Evolutionary conservation across 2,888 invertebrate species (phyloP).

Genomic region (Hyppa rectilinea): DNA sequence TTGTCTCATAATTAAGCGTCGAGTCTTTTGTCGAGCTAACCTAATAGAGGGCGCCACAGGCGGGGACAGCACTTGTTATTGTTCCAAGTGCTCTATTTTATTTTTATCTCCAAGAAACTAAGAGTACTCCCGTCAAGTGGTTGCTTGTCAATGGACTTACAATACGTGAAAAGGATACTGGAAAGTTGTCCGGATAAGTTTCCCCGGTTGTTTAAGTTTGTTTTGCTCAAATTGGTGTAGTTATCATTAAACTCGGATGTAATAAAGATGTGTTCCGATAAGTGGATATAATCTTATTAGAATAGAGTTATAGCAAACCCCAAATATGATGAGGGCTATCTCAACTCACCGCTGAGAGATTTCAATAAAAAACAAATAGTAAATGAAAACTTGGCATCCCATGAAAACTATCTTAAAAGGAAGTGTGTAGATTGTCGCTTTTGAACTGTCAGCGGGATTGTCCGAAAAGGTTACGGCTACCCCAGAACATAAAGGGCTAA

Average conservation of each 20-base stretch:
- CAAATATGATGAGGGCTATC: neutral
- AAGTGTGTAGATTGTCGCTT: slow-evolving; percentile 9
- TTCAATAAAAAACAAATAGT: neutral
- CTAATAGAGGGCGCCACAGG: slow-evolving; percentile 75
- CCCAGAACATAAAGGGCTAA: no score
- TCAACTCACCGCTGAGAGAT: neutral
- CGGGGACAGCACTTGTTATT: slow-evolving; percentile 70
- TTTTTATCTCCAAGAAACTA: slow-evolving; percentile 68
- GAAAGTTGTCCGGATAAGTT: slow-evolving; percentile 38
- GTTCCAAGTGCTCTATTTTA: slow-evolving; percentile 70
- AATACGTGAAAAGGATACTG: slow-evolving; percentile 54
- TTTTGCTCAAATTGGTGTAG: neutral
- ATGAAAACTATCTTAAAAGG: neutral
- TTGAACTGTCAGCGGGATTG: slow-evolving; percentile 19
- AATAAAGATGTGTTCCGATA: neutral
- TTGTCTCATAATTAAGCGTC: slow-evolving; percentile 66
- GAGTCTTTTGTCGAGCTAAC: slow-evolving; percentile 82
- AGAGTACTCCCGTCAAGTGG: slow-evolving; percentile 43
- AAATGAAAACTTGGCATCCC: neutral
- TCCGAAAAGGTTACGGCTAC: no score
- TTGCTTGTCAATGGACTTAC: slow-evolving; percentile 57
- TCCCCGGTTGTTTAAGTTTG: slow-evolving; percentile 16
- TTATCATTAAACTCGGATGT: slow-evolving; percentile 8
- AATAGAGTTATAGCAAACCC: neutral
- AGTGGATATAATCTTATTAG: neutral